Base-by-base conservation (phyloP, 1,140 invertebrate genomes). In the Diorhabda carinulata region DNA sequence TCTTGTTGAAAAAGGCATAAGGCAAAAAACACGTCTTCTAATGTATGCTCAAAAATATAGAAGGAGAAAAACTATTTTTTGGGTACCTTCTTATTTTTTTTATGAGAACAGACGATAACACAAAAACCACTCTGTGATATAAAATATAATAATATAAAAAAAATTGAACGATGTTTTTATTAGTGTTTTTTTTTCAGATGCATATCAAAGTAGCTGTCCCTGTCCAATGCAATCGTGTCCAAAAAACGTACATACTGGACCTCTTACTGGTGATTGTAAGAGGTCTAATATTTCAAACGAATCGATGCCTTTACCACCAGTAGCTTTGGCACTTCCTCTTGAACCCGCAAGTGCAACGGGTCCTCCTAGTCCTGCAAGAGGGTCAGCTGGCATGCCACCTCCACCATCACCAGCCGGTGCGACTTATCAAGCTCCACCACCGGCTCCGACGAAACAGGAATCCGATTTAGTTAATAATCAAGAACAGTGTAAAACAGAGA, bases 191-290 rank as follows among this genome's bases (percentile, higher is more conserved):
- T 60, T 77, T 81, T 52, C 76, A 89, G 87, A 88, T 83, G 75
- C 82, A 81, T 80, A 86, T 78, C 86, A 86, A 78, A 88, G 89
- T 78, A 86, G 87, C 83, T 93, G 91, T 83, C 91, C 91, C 77
- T 93, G 92, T 86, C 92, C 91, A 83, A 88, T 92, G 86, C 91
- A 92, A 85, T 88, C 91, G 85, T 94, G 91, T 94, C 91, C 92
- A 95, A 95, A 94, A 95, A 95, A 95, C 92, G 92, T 91, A 89
- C 91, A 89, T 94, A 93, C 92, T 94, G 92, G 92, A 88, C 92
- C 92, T 91, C 92, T 92, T 94, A 93, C 92, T 93, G 92, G 92
- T 92, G 86, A 85, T 84, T 87, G 86, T 87, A 88, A 88, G 87
- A 88, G 82, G 86, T 87, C 84, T 84, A 84, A 79, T 73, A 79